Base-by-base conservation (phyloP, 2,888 invertebrate species). In the Lycocerus yunnanus region DNA sequence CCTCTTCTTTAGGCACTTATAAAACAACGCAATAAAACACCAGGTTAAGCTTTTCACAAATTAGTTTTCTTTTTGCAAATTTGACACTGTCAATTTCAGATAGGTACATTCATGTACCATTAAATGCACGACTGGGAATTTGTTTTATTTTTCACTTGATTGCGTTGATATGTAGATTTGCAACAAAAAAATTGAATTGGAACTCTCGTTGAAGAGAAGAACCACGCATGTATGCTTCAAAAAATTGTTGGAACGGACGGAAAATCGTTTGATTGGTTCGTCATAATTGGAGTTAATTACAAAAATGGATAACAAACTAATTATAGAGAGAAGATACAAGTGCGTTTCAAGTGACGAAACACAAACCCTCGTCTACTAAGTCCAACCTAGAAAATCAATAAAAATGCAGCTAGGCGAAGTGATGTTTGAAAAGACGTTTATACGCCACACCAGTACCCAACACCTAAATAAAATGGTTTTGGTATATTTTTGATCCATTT, bases 351-450 rank as follows among this genome's bases (percentile, higher is more conserved):
- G 43, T 43, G 43, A 43, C 43, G 43, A 43, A 43, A 43, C 43
- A 43, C 43, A n/a, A 43, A 43, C 43, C 59, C 72, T 72, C 72
- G 68, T 72, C 68, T 72, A 43, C 15, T 69, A 69, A 61, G 59
- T 68, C 21, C 73, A 24, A 69, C 20, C 69, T 61, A 58, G 68
- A 73, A 69, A 73, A 63, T 73, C 73, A 73, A 73, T 73, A 73
- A 73, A 73, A 73, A 59, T 73, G 73, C 73, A 73, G 69, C 73
- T 73, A 65, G 65, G 69, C 67, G 65, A 68, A 68, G 61, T 73
- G 69, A 65, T 63, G 69, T 66, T 59, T 3, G 66, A 71, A 61
- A 70, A 16, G 63, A 27, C 20, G 43, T 21, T 18, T 70, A 27
- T 18, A 65, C 59, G 24, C 13, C 20, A 60, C 69, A 59, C 21